Evolutionary conservation across 1,140 invertebrate genomes (phyloP), one percentile per base, ranked within the genome.

Genomic region (Sminthurides bifidus): DNA sequence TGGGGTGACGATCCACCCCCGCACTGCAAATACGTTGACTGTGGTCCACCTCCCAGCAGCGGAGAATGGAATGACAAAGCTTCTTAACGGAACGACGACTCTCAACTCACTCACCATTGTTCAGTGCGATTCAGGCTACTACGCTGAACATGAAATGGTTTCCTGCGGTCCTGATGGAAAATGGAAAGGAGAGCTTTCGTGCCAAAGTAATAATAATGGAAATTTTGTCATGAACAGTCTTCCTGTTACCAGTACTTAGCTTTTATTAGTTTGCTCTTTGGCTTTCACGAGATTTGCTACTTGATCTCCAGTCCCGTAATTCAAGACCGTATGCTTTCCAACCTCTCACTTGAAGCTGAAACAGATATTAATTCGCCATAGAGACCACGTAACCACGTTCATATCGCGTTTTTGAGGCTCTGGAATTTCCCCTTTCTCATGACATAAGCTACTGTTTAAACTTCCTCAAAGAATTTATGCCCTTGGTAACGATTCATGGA

Each of bases 11-110:
- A 82, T 64, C 77, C 82, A 8, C 77, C 82, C 8, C 85, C 87
- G 0, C 77, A 80, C 4, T 92, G 87, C 67, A 80, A 81, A 68
- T 92, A 86, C 68, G 79, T 93, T 0, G 87, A 93, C 67, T 95
- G 92, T 69, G 86, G 87, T 0, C 77, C 81, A 14, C 87, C 89
- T 0, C 79, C 81, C 0, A 76, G 82, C 48, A n/a, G 79, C 89
- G 2, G 77, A 83, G 66, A 81, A 87, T 59, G 88, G 88, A 2
- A 73, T 75, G 14, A 81, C 83, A 54, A 72, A 76, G 15, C 70
- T 91, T 0, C 67, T 84, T 0, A 89, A 87, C 65, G 80, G 77
- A 19, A 64, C 65, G 0, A 54, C 52, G 2, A 91, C 87, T 0
- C 83, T 85, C 29, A 80, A 79, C 6, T 84, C 83, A 40, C 68